These are phyloP conservation scores for Adrianichthys oophorus DNA, from an alignment of 2,797 vertebrate species.

Conservation along the genomic window DNA sequence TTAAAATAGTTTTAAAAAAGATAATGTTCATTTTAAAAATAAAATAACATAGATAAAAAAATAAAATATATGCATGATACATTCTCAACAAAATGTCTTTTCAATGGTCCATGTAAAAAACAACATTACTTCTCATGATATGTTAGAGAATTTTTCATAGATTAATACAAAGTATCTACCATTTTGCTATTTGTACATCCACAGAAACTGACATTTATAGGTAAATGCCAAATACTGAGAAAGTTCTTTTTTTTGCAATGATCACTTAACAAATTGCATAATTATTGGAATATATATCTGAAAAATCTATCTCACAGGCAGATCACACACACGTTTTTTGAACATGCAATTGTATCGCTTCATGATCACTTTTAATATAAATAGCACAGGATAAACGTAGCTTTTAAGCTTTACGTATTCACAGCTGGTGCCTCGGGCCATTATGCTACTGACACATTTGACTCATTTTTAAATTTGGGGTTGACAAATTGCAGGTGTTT, in stretches of 20 bases:
- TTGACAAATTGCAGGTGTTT: conserved; percentile 16
- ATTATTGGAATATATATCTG: conserved; percentile 66
- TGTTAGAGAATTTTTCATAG: conserved; percentile 69
- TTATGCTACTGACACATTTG: conserved; percentile 8
- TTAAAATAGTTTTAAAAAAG: conserved; percentile 56
- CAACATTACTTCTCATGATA: conserved; percentile 67
- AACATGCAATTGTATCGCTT: conserved; percentile 39
- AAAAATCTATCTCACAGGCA: conserved; percentile 51
- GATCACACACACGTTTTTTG: conserved; percentile 60
- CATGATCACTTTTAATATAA: conserved; percentile 21
- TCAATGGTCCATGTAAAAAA: conserved; percentile 65
- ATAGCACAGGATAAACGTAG: conserved; percentile 27
- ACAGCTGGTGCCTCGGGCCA: conserved; percentile 23
- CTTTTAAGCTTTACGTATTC: conserved; percentile 31
- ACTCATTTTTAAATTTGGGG: conserved; percentile 19
- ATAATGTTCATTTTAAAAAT: conserved; percentile 65
- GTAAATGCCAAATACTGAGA: conserved; percentile 60
- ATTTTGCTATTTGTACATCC: conserved; percentile 57
- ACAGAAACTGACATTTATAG: conserved; percentile 61
- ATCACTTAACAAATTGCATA: conserved; percentile 78
- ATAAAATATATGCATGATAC: conserved; percentile 76
- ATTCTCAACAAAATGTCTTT: conserved; percentile 65
- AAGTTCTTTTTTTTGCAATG: conserved; percentile 59
- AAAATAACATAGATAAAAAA: conserved; percentile 69
- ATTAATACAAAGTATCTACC: conserved; percentile 51